These are phyloP conservation scores for Prunella fulvescens DNA, from an alignment of 2,113 vertebrate genomes.

Conservation along the genomic window DNA sequence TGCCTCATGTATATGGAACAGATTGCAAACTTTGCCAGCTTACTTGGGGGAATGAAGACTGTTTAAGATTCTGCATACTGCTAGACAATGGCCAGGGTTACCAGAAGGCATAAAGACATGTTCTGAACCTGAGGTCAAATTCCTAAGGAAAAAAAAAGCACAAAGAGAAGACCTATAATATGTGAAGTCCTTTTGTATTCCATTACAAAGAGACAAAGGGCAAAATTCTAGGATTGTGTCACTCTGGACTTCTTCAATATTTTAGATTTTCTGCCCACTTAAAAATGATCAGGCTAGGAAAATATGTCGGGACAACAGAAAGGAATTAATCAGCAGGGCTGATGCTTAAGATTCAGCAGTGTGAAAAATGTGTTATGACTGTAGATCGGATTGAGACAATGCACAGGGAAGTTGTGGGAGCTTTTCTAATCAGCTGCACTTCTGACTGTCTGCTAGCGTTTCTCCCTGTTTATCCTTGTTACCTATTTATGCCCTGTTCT, in stretches of 20 bases:
- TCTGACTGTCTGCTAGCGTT: not conserved
- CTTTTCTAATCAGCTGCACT: not conserved
- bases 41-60: conserved; percentile 13
- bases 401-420: not conserved
- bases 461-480: not conserved
- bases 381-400: not conserved
- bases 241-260: not conserved
- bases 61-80: conserved; percentile 3
- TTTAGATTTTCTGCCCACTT: not conserved
- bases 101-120: not conserved
- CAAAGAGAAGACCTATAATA: not conserved
- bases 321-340: not conserved
- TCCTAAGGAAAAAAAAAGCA: not conserved
- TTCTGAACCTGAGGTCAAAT: not conserved
- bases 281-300: not conserved
- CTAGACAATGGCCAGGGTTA: conserved; percentile 8
- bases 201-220: not conserved
- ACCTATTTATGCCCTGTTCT: not conserved
- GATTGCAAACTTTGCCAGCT: not conserved
- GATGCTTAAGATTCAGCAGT: not conserved
- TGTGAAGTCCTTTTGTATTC: not conserved
- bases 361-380: not conserved
- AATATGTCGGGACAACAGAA: not conserved
- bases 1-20: conserved; percentile 30
- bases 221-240: not conserved